phyloP scores from a whole-genome alignment of 2,113 vertebrate genomes.

The Hemibagrus wyckioides region DNA sequence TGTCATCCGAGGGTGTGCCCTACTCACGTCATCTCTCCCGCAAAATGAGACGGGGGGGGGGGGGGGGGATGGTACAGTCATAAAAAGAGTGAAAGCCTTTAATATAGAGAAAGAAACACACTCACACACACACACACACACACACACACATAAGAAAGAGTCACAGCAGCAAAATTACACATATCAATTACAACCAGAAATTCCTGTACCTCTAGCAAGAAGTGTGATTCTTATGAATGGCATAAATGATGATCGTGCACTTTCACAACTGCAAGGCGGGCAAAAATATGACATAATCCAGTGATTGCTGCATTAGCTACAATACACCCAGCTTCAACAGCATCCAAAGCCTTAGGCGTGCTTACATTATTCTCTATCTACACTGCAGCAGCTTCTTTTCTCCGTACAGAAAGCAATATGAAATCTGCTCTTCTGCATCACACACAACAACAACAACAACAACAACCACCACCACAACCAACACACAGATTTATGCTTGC shows the following conservation, averaged over 20 bases:
- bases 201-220: conserved; percentile 22
- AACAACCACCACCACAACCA: background rate
- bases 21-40: conserved; percentile 63
- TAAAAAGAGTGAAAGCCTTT: background rate
- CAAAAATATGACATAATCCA: conserved; percentile 28
- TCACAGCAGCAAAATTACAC: conserved; percentile 21
- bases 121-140: background rate
- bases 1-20: conserved; percentile 68
- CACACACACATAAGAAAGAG: background rate
- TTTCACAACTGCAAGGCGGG: conserved; percentile 20
- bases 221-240: conserved; percentile 28
- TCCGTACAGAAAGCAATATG: conserved; percentile 69
- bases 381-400: conserved; percentile 69
- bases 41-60: conserved; percentile 4
- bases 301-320: conserved; percentile 15
- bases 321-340: conserved; percentile 19
- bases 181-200: conserved; percentile 24
- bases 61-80: conserved; percentile 2
- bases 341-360: conserved; percentile 21
- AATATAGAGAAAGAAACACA: too few relatives aligned
- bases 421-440: conserved; percentile 78
- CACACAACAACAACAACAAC: conserved; percentile 10
- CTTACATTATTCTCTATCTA: conserved; percentile 32
- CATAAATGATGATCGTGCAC: conserved; percentile 32
- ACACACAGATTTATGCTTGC: conserved; percentile 86